Evolutionary conservation across 2,113 vertebrate species (phyloP).

Genomic region (Seriola dumerili): DNA sequence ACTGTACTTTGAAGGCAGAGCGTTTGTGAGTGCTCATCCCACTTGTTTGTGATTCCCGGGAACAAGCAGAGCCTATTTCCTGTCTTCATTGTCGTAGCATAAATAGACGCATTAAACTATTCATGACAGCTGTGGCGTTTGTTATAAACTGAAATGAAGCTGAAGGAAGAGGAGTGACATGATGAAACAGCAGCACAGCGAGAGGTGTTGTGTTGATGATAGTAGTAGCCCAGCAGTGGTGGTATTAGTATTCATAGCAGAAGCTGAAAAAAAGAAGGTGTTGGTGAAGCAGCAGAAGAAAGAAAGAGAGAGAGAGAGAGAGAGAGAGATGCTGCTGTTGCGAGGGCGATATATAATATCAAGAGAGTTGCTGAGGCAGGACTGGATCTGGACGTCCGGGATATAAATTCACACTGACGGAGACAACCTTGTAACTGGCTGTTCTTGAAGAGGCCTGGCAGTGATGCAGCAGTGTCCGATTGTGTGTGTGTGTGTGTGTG

Average conservation of each 20-base stretch:
- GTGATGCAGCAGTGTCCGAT: slow-evolving; percentile 40
- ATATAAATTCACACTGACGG: slow-evolving; percentile 65
- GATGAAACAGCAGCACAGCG: neutral
- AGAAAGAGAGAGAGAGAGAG: slow-evolving; percentile 5
- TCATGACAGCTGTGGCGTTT: neutral
- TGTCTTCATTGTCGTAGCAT: neutral
- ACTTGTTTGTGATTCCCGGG: neutral
- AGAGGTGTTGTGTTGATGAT: slow-evolving; percentile 15
- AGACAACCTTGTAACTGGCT: slow-evolving; percentile 59
- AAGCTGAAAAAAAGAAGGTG: slow-evolving; percentile 30
- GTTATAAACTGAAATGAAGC: neutral
- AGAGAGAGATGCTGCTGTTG: slow-evolving; percentile 29
- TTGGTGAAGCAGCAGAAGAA: slow-evolving; percentile 38
- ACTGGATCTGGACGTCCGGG: slow-evolving; percentile 39
- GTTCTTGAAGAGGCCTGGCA: slow-evolving; percentile 35
- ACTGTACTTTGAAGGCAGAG: neutral
- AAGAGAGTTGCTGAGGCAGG: slow-evolving; percentile 69
- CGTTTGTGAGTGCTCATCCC: neutral
- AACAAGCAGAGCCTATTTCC: too few relatives aligned
- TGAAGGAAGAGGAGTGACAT: neutral
- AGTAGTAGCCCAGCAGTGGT: neutral
- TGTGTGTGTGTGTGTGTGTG: neutral
- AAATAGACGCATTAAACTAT: neutral
- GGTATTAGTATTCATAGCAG: slow-evolving; percentile 37
- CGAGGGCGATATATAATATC: slow-evolving; percentile 52